These are phyloP conservation scores for Pollicipes pollicipes DNA, from an alignment of 1,140 invertebrate genomes.

Conservation along the genomic window DNA sequence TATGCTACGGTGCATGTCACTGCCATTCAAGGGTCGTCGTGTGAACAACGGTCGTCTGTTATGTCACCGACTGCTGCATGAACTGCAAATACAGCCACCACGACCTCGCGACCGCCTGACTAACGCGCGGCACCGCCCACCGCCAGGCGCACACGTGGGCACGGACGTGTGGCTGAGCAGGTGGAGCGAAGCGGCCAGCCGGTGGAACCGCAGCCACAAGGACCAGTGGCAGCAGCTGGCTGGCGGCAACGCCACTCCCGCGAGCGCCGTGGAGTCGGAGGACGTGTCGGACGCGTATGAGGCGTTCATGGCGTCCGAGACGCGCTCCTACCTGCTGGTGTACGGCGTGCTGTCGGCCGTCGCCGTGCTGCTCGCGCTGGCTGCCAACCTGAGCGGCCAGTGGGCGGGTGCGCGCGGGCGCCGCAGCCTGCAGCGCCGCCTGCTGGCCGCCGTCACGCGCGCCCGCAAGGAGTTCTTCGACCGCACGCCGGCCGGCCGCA, in stretches of 20 bases:
- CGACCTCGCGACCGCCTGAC: background rate
- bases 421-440: slow-evolving; percentile 39
- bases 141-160: slow-evolving; percentile 37
- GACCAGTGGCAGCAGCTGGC: background rate
- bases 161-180: slow-evolving; percentile 42
- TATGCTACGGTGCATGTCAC: background rate
- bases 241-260: slow-evolving; percentile 5
- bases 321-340: slow-evolving; percentile 33
- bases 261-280: slow-evolving; percentile 1
- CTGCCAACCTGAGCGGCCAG: slow-evolving; percentile 30
- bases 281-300: background rate
- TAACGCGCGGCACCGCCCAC: slow-evolving; percentile 26
- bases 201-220: slow-evolving; percentile 13
- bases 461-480: slow-evolving; percentile 48
- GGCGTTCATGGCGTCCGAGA: background rate
- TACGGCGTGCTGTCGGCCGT: slow-evolving; percentile 37
- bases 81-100: too few relatives aligned
- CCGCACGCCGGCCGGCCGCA: slow-evolving; percentile 32
- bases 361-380: slow-evolving; percentile 37
- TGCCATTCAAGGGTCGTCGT: background rate
- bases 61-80: background rate
- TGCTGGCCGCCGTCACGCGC: slow-evolving; percentile 40
- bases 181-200: slow-evolving; percentile 32
- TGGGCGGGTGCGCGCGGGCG: slow-evolving; percentile 31
- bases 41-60: too few relatives aligned